phyloP scores from a whole-genome alignment of 2,888 invertebrate genomes.

The Acrocyrtus sp. region DNA sequence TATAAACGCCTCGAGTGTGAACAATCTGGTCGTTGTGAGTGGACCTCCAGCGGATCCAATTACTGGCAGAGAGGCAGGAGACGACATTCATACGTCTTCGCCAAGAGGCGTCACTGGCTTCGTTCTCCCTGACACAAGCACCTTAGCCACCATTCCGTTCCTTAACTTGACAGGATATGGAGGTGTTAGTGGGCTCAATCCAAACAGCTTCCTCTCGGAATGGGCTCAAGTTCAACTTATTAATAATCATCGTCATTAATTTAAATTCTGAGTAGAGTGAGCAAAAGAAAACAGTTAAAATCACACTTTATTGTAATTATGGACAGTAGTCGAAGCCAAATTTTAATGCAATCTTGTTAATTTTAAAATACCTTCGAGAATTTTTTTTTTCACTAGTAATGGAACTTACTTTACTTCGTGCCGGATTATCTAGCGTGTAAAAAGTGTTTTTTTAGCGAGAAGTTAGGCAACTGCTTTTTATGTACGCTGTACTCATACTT shows the following conservation, averaged over 20 bases:
- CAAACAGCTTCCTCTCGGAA: slow-evolving; percentile 49
- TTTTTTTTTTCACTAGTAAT: too few species aligned
- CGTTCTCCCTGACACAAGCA: slow-evolving; percentile 26
- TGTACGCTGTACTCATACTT: too few species aligned
- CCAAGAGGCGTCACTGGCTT: slow-evolving; percentile 33
- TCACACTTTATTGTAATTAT: background rate
- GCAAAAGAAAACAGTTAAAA: slow-evolving; percentile 5
- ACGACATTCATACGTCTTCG: too few species aligned
- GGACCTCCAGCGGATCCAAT: slow-evolving; percentile 17
- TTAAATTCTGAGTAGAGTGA: background rate
- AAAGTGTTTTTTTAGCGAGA: too few species aligned
- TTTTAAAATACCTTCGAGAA: too few species aligned
- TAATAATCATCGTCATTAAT: slow-evolving; percentile 28
- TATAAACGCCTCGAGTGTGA: slow-evolving; percentile 33
- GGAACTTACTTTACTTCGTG: too few species aligned
- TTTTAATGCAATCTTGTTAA: slow-evolving; percentile 11
- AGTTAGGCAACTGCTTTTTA: too few species aligned
- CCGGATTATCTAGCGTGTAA: too few species aligned
- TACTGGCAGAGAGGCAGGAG: background rate
- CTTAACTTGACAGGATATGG: slow-evolving; percentile 2
- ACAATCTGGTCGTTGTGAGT: slow-evolving; percentile 40
- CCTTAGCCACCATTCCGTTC: slow-evolving; percentile 35
- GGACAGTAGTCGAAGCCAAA: slow-evolving; percentile 33
- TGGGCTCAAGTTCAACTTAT: slow-evolving; percentile 58
- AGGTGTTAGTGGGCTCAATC: background rate